Evolutionary conservation across 2,797 vertebrate species (phyloP), one percentile per base, ranked within the genome.

Genomic region (Sciurus carolinensis): DNA sequence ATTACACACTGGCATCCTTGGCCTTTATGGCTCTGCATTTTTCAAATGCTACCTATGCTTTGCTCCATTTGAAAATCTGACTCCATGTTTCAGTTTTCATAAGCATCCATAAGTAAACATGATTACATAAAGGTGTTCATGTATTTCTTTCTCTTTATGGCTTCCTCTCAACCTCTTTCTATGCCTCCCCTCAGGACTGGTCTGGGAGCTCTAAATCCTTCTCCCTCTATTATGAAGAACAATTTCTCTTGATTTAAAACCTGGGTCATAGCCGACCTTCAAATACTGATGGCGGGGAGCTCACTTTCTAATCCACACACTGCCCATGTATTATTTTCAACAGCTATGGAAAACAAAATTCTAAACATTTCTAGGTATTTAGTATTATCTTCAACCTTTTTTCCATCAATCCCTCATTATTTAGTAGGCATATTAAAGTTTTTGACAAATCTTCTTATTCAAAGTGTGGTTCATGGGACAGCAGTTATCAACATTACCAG

Each of bases 301-400:
- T 82, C 10, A 33, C 28, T 69, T 82, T 77, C 42, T 93, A 90
- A 66, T 39, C 57, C 52, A 67, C 28, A 86, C 8, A 69, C 18
- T 94, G 13, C 33, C 28, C n/a, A 42, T 50, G 13, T 72, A 36
- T 90, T 91, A 71, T 83, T 92, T 95, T 88, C 50, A 87, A 79
- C 17, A 72, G 12, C 72, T 88, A 81, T 1, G 86, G 50, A 81
- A 96, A 94, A 88, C 52, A 73, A 17, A 91, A 72, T 90, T 93
- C 42, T 94, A 93, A 86, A 97, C 82, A 72, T n/a, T 11, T 90
- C 59, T 73, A 57, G 47, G 22, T 17, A 47, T 85, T 62, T 82
- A 72, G 87, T 28, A 87, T 95, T 81, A 79, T 64, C 71, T 87
- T 30, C 73, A 90, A 36, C 13, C 96, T 87, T 69, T 79, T 71